These are phyloP conservation scores for Macrophya alboannulata DNA, from an alignment of 2,888 invertebrate species.

Conservation along the genomic window DNA sequence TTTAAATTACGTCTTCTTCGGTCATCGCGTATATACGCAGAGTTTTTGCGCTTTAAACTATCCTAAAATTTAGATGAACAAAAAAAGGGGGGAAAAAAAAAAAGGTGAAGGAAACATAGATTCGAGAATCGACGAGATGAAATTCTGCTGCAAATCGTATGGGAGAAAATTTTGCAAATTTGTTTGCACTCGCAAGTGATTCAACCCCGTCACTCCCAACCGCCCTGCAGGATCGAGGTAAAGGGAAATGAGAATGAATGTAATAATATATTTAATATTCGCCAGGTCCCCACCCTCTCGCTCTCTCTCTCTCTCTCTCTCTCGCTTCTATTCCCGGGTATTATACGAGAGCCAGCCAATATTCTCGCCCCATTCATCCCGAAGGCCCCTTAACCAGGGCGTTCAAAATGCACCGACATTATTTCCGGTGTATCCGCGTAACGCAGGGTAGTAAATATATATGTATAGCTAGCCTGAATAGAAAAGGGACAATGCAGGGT, in stretches of 20 bases:
- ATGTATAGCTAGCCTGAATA: not conserved
- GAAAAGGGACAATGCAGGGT: not conserved
- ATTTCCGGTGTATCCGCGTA: slow-evolving; percentile 72
- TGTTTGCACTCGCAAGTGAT: slow-evolving; percentile 62
- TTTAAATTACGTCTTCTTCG: slow-evolving; percentile 16
- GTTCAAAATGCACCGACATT: slow-evolving; percentile 73
- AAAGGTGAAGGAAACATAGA: too few species aligned
- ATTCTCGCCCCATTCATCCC: slow-evolving; percentile 51
- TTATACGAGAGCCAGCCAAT: slow-evolving; percentile 45
- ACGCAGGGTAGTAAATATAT: slow-evolving; percentile 12
- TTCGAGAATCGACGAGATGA: not conserved
- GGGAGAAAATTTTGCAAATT: not conserved
- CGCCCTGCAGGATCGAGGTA: slow-evolving; percentile 66
- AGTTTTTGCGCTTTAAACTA: not conserved
- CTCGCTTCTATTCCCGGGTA: slow-evolving; percentile 47
- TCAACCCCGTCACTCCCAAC: slow-evolving; percentile 66
- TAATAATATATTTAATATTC: slow-evolving; percentile 80
- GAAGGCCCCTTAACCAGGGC: slow-evolving; percentile 56
- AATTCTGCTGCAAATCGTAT: not conserved
- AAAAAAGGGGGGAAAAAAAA: not conserved
- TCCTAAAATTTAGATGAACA: not conserved
- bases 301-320: slow-evolving; percentile 52
- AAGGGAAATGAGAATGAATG: slow-evolving; percentile 79
- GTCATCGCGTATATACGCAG: slow-evolving; percentile 7
- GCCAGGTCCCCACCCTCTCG: slow-evolving; percentile 72